Evolutionary conservation across 2,113 vertebrate genomes (phyloP), one percentile per base, ranked within the genome.

Genomic region (Saguinus imperator): DNA sequence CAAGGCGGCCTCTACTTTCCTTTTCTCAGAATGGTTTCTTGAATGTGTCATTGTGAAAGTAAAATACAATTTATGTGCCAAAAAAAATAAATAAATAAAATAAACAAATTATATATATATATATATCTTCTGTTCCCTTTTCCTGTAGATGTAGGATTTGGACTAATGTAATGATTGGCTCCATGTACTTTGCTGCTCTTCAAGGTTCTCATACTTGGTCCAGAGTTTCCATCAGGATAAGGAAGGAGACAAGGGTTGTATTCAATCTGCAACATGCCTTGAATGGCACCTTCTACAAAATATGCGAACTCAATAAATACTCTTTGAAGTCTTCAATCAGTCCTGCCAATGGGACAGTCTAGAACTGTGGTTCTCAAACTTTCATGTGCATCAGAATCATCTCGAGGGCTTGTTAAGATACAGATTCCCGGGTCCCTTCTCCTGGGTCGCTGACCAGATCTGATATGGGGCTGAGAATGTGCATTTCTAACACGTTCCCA

Each of bases 41-140:
- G 79, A 75, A 43, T 83, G 94, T 97, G 87, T 97, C 76, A 97
- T 97, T 96, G 94, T 96, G 95, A 86, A 95, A 83, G 85, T 68
- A 43, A 97, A 96, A 88, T 66, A 96, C 95, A 97, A 95, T 93
- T 61, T 66, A 64, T n/a, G 96, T 98, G 98, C 98, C 98, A 98
- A 98, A 95, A 40, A 40, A 40, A 40, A n/a, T n/a, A n/a, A 40
- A 40, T 40, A 40, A 40, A 40, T 40, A 40, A 40, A 40, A 40
- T 40, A 40, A 40, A 40, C 37, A 40, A 40, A 40, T 40, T 40
- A 40, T 2, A 40, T 40, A 40, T 2, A 40, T 40, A n/a, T n/a
- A n/a, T n/a, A n/a, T n/a, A n/a, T n/a, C 35, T 88, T n/a, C 18
- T 23, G 16, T 75, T 83, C 35, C 17, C 8, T 35, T 66, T 48